Base-by-base conservation (phyloP, 2,888 invertebrate species). In the Parapristionchus giblindavisi region DNA sequence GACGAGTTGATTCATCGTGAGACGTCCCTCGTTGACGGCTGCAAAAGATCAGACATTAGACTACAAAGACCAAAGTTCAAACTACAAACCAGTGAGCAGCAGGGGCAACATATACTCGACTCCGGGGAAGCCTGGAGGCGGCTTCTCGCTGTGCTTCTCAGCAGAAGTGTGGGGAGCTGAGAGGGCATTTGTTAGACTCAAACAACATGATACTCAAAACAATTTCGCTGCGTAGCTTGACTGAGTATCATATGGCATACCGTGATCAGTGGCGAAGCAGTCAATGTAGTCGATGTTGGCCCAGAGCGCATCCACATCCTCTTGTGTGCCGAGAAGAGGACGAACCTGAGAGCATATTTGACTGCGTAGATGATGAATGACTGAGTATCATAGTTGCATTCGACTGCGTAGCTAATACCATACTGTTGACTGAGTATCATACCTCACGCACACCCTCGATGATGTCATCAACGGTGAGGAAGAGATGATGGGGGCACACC, bases 261-360 rank as follows among this genome's bases (percentile, higher is more conserved):
- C 98, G 89, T 99, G 99, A 89, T 99, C 99, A 0, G 99, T 98
- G 6, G 99, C 98, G 90, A 99, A 98, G 77, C 96, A 93, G 90
- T 99, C 99, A 83, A 99, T 98, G 14, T 94, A 91, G 83, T 94
- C 93, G 87, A 99, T 90, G 89, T 99, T 96, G 83, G 95, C 96
- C 99, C 99, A 99, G 24, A 99, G 91, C 11, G 96, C 96, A 83
- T 95, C 92, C 87, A 95, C 95, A 89, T 99, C 99, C 88, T 95
- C 95, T 24, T 92, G 92, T 0, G 92, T 92, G 71, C 93, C 94
- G 11, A 99, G 90, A 52, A 92, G 90, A 0, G 98, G 98, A 2
- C 94, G 91, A 0, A 99, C 99, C 75, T 75, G 38, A n/a, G n/a
- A n/a, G n/a, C n/a, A n/a, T n/a, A n/a, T 8, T 21, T 54, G 56